Base-by-base conservation (phyloP, 2,113 vertebrate genomes). In the Hippocampus mohnikei region DNA sequence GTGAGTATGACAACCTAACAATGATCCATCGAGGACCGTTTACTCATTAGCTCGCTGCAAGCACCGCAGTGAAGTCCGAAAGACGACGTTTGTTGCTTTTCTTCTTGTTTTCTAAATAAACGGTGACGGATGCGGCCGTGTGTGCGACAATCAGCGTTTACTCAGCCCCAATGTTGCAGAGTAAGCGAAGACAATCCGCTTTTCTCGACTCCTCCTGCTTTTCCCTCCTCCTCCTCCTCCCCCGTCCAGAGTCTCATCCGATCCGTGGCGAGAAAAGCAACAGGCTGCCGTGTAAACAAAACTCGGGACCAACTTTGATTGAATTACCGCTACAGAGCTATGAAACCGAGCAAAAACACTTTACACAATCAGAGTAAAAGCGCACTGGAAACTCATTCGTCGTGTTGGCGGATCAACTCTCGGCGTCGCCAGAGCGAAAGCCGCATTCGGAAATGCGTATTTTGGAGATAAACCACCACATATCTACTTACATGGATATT, bases 171-270 rank as follows among this genome's bases (percentile, higher is more conserved):
- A 61, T 86, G 88, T 83, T 79, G 79, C 80, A 78, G 67, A 63
- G 41, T 37, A 70, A 67, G 25, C 77, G 40, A 66, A 81, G 85
- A 81, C 90, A 91, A 92, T 91, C 91, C 89, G 91, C 87, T 92
- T 93, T 92, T 77, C 89, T 85, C 82, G 72, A 70, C 89, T 79
- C 87, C 90, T 81, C 89, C 87, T 84, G 80, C 81, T 78, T 46
- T 61, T 48, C 71, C 11, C 64, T 48, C 71, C 11, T 48, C 80
- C 59, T 81, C 84, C 82, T 61, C 81, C 74, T 62, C 55, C 46
- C 56, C 56, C 4, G 12, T 15, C 58, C 58, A 60, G 58, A 60
- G 27, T 60, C 58, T 60, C 58, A 60, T 60, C 58, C 55, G 55
- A 58, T 50, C 55, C 58, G 58, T 46, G 42, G 41, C 23, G 46